Base-by-base conservation (phyloP, 92 coral and sea anemone genomes). In the Epizoanthus rinbou region DNA sequence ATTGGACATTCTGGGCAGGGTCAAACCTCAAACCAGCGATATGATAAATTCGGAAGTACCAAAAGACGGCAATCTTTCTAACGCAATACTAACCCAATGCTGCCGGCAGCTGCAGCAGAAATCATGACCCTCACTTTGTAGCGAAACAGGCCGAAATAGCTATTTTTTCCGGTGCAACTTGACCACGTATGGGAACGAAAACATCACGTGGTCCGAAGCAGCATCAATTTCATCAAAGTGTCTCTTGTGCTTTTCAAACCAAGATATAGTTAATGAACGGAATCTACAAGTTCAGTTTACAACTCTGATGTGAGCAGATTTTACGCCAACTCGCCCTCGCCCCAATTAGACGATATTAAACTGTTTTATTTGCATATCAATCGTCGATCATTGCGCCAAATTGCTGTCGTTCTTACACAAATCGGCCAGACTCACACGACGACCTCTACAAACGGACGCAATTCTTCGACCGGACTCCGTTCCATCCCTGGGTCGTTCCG, bases 321-420 rank as follows among this genome's bases (percentile, higher is more conserved):
- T 65, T 41, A 21, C 19, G 43, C 67, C 23, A 23, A 28, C 17
- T 57, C 37, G 74, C 54, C 37, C 56, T 69, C 56, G 74, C 43
- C 18, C 19, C 18, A 28, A 3, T 57, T 52, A 28, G 21, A 17
- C 31, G 57, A 19, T 25, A 56, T 53, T 56, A 7, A 43, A 74
- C 80, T 18, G 80, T 53, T 35, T 76, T 60, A 41, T 41, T 22
- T 28, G 15, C 71, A 60, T 63, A 62, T 78, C 82, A 78, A 41
- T 78, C 82, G 82, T 78, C 82, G 59, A 69, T 63, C 57, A 25
- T 78, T 62, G 57, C 23, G 82, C 71, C n/a, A 60, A 78, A 60
- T 78, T 78, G 72, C 59, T 43, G 62, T 59, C 53, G 82, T 47
- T 78, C 60, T 63, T 39, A 53, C 79, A 53, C 53, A 37, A 73